A percentile compares a stretch with the other conserved stretches of the same genome.
These are phyloP conservation scores for Calosoma granatense DNA, from an alignment of 1,140 invertebrate genomes.

Conservation along the genomic window DNA sequence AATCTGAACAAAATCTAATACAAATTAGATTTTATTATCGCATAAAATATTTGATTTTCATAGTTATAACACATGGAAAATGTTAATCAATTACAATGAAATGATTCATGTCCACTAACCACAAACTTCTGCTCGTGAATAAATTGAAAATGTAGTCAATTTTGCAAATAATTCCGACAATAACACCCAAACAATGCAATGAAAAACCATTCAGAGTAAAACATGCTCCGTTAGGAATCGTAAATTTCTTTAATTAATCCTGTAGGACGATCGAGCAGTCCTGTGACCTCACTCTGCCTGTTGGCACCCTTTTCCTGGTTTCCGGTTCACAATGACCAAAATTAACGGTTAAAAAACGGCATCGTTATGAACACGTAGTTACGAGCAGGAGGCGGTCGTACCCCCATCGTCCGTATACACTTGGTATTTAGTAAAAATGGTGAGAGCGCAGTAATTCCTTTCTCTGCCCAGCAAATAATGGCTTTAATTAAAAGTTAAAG, in stretches of 20 bases:
- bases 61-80: too few relatives aligned
- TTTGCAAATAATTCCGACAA: background rate
- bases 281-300: too few relatives aligned
- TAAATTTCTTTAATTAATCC: background rate
- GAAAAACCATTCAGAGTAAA: background rate
- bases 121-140: too few relatives aligned
- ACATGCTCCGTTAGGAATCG: background rate
- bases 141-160: too few relatives aligned
- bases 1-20: too few relatives aligned
- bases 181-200: background rate
- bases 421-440: background rate
- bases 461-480: constrained; percentile 20
- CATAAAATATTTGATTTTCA: too few relatives aligned
- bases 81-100: too few relatives aligned
- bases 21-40: too few relatives aligned
- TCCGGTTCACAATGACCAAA: background rate
- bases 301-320: background rate
- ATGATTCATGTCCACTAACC: too few relatives aligned
- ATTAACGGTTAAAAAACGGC: background rate
- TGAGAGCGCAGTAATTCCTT: constrained; percentile 17
- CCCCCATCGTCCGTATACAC: background rate
- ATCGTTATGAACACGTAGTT: background rate
- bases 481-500: constrained; percentile 26
- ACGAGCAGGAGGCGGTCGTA: too few relatives aligned
- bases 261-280: background rate